These are phyloP conservation scores for Callorhinus ursinus DNA, from an alignment of 2,113 vertebrate species.

Conservation along the genomic window DNA sequence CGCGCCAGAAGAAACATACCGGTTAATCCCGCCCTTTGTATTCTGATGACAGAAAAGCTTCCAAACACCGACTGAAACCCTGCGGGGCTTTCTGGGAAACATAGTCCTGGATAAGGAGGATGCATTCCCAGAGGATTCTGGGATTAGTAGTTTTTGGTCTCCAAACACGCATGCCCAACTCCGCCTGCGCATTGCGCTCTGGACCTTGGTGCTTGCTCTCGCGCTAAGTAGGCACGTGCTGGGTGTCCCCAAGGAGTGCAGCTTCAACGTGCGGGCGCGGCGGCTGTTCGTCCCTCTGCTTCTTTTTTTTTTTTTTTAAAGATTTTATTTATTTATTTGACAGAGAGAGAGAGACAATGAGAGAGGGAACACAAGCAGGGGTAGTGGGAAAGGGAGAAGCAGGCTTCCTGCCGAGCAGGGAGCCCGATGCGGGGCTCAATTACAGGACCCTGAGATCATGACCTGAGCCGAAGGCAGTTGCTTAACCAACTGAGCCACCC, in stretches of 20 bases:
- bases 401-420: too few species aligned
- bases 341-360: too few species aligned
- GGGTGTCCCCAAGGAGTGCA: accelerated
- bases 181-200: accelerated
- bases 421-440: too few species aligned
- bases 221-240: accelerated
- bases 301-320: not conserved
- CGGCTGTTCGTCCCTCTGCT: accelerated
- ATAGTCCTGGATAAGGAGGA: not conserved
- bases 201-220: not conserved
- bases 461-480: too few species aligned
- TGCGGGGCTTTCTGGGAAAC: not conserved
- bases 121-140: not conserved
- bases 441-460: too few species aligned
- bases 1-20: accelerated
- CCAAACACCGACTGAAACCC: not conserved
- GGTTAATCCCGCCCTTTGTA: not conserved
- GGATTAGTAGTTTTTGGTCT: not conserved
- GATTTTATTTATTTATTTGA: too few species aligned
- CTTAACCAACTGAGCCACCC: too few species aligned
- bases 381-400: too few species aligned
- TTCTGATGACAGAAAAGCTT: not conserved
- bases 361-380: too few species aligned
- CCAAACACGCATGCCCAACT: accelerated
- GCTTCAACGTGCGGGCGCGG: accelerated